Conservation (phyloP, 2,888 invertebrate genomes). For the Asteroscopus sphinx region DNA sequence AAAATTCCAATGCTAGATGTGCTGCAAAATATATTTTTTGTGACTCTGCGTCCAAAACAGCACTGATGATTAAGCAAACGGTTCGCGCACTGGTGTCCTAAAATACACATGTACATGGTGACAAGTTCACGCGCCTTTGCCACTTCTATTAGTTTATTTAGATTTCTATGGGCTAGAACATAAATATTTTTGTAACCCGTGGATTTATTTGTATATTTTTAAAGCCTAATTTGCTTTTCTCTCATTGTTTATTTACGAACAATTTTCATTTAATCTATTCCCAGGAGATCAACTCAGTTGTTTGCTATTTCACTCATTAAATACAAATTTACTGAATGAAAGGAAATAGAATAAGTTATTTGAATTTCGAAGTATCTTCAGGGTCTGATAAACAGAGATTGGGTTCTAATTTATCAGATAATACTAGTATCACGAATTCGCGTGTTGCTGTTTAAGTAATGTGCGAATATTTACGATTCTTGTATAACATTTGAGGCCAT, state of each 20-base stretch:
- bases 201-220: too few relatives aligned
- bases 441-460: slow-evolving; percentile 20
- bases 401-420: slow-evolving; percentile 37
- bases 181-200: too few relatives aligned
- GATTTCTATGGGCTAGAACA: too few relatives aligned
- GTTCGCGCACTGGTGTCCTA: too few relatives aligned
- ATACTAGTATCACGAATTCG: slow-evolving; percentile 26
- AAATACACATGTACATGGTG: too few relatives aligned
- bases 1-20: too few relatives aligned
- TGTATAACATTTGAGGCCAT: slow-evolving; percentile 21
- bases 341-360: slow-evolving; percentile 12
- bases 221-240: too few relatives aligned
- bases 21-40: too few relatives aligned
- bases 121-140: too few relatives aligned
- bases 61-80: too few relatives aligned
- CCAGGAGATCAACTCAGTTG: slow-evolving; percentile 6
- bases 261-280: slow-evolving; percentile 11
- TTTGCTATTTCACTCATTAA: slow-evolving; percentile 21
- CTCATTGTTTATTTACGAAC: slow-evolving; percentile 39
- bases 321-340: slow-evolving; percentile 18
- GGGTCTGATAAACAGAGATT: slow-evolving; percentile 34
- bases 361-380: slow-evolving; percentile 19
- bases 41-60: too few relatives aligned
- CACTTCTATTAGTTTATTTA: too few relatives aligned
- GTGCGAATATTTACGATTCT: slow-evolving; percentile 30